Evolutionary conservation across 2,888 invertebrate genomes (phyloP).

Genomic region (Sminthurides aquaticus): DNA sequence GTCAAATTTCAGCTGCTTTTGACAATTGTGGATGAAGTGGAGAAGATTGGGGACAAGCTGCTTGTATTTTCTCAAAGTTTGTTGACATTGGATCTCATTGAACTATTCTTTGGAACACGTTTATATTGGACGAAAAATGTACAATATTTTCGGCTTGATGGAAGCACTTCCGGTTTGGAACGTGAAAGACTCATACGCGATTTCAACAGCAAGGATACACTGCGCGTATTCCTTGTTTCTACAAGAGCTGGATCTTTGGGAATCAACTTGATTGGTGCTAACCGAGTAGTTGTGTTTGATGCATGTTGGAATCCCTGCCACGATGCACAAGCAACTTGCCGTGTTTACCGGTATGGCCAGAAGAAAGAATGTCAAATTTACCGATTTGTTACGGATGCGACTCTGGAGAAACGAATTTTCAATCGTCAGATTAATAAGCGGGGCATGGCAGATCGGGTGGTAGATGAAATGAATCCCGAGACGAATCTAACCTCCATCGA

Average conservation of each 20-base stretch:
- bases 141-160: constrained; percentile 78
- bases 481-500: constrained; percentile 84
- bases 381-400: constrained; percentile 92
- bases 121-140: constrained; percentile 85
- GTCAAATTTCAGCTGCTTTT: constrained; percentile 93
- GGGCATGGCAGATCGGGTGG: constrained; percentile 95
- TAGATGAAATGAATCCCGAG: constrained; percentile 96
- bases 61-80: constrained; percentile 84
- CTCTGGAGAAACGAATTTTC: constrained; percentile 94
- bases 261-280: constrained; percentile 94
- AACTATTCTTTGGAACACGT: constrained; percentile 90
- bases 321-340: constrained; percentile 93
- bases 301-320: constrained; percentile 99
- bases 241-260: constrained; percentile 94
- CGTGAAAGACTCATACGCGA: constrained; percentile 92
- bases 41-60: constrained; percentile 78
- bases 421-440: constrained; percentile 97
- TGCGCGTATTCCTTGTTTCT: constrained; percentile 88
- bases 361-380: constrained; percentile 91
- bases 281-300: constrained; percentile 93
- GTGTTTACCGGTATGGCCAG: constrained; percentile 93
- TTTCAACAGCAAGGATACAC: constrained; percentile 80
- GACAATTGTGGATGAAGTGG: constrained; percentile 80
- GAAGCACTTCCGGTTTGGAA: constrained; percentile 87
- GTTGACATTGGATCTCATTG: constrained; percentile 87